Evolutionary conservation across 2,888 invertebrate species (phyloP), one percentile per base, ranked within the genome.

Genomic region (Electrophaes corylata): DNA sequence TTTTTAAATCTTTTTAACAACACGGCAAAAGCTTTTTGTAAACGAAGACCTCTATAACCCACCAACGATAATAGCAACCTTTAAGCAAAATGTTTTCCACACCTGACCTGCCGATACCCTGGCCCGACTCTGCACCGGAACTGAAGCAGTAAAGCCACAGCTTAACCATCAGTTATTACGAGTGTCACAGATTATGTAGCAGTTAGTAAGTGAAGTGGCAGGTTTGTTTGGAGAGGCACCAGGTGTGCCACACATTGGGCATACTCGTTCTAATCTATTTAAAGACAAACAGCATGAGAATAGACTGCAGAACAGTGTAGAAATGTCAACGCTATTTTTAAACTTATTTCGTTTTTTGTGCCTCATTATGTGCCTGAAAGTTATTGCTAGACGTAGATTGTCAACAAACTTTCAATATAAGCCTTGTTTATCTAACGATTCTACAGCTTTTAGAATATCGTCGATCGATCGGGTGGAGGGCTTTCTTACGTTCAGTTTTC

Each of bases 181-280:
- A 10, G 2, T 5, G 16, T 10, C 11, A 48, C 33, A 52, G 43
- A 16, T 11, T 53, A 1, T n/a, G n/a, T 39, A 44, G 8, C 29
- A 52, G 49, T 62, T 62, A 57, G 60, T 57, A 62, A 35, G 46
- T 48, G 54, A 61, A 48, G 43, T 19, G 56, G 45, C 40, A 53
- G 49, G 60, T 48, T 57, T 64, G 64, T 60, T 62, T 60, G 47
- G 39, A 50, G 59, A 70, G 68, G 65, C 81, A 46, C 6, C 86
- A 85, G 86, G 84, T 86, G 85, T 71, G 70, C 64, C 64, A 67
- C 67, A 69, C 70, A 72, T 69, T 60, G 66, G 69, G 72, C 79
- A 81, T 83, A 86, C 84, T 82, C 80, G 19, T 73, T 78, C 83
- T 88, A 88, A 89, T 88, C 88, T 84, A 79, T 76, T 79, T 69